Evolutionary conservation across 2,888 invertebrate genomes (phyloP).

Genomic region (Electrophaes corylata): DNA sequence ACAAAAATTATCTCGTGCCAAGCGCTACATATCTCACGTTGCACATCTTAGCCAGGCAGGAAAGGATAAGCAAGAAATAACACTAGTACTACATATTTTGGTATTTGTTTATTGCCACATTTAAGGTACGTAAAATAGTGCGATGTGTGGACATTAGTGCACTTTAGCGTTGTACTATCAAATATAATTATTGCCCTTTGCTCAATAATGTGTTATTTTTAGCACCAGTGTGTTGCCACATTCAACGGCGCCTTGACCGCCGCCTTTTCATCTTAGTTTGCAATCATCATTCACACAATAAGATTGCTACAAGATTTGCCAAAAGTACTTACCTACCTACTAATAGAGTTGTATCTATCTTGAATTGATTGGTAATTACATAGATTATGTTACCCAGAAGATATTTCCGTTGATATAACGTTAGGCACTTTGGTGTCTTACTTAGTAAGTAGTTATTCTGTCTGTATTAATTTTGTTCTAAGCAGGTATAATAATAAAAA

Average conservation of each 20-base stretch:
- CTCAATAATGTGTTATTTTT: constrained; percentile 13
- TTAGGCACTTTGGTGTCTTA: no score
- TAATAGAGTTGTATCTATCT: neutral
- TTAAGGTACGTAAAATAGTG: neutral
- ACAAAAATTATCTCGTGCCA: no score
- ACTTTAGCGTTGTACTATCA: neutral
- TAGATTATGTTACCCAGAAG: no score
- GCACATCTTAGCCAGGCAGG: no score
- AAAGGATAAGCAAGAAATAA: no score
- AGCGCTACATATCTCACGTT: no score
- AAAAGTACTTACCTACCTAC: neutral
- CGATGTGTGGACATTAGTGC: neutral
- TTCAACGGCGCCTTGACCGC: constrained; percentile 12
- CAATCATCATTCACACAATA: constrained; percentile 15
- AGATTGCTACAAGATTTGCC: constrained; percentile 7
- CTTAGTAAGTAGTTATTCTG: no score
- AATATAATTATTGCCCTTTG: constrained; percentile 2
- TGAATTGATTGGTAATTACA: neutral
- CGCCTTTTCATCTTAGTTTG: constrained; percentile 7
- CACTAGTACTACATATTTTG: no score
- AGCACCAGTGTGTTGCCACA: constrained; percentile 10
- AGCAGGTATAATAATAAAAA: no score
- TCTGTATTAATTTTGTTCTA: no score
- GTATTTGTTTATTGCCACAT: no score
- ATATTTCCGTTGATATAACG: no score